These are phyloP conservation scores for Aphelenchoides bicaudatus DNA, from an alignment of 2,888 invertebrate species.

Conservation along the genomic window DNA sequence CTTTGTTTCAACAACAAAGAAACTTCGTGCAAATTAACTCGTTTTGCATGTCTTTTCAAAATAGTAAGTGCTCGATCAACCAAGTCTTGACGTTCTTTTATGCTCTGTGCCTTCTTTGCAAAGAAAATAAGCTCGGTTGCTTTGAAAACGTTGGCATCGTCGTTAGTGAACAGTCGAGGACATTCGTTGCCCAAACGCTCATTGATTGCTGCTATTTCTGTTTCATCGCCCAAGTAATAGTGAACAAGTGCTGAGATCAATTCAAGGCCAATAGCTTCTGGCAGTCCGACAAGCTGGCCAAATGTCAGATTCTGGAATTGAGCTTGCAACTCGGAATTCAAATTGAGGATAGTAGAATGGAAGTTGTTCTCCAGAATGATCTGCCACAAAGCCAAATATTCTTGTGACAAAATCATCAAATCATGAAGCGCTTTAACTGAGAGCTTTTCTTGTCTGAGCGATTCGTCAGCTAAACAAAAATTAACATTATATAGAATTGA, in stretches of 20 bases:
- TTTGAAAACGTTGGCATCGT: conserved; percentile 92
- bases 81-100: conserved; percentile 22
- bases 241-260: conserved; percentile 81
- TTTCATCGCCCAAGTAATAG: conserved; percentile 86
- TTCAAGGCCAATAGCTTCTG: conserved; percentile 63
- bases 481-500: too few species aligned
- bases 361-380: conserved; percentile 87
- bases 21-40: conserved; percentile 77
- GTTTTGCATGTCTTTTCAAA: conserved; percentile 82
- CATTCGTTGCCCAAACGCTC: conserved; percentile 81
- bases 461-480: conserved; percentile 27
- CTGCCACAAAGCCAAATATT: conserved; percentile 87
- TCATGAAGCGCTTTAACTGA: conserved; percentile 62
- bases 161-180: conserved; percentile 84
- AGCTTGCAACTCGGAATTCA: conserved; percentile 44
- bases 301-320: conserved; percentile 26
- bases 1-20: conserved; percentile 75
- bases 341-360: conserved; percentile 68
- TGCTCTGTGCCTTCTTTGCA: conserved; percentile 24
- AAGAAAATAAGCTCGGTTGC: conserved; percentile 40
- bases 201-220: conserved; percentile 86
- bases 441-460: conserved; percentile 38
- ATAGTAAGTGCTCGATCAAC: conserved; percentile 61
- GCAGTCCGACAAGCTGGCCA: conserved; percentile 35
- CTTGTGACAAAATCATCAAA: conserved; percentile 72